Percentiles rank a stretch among this genome's conserved stretches.
Evolutionary conservation across 2,797 vertebrate species (phyloP).

Genomic region (Gila robusta): DNA sequence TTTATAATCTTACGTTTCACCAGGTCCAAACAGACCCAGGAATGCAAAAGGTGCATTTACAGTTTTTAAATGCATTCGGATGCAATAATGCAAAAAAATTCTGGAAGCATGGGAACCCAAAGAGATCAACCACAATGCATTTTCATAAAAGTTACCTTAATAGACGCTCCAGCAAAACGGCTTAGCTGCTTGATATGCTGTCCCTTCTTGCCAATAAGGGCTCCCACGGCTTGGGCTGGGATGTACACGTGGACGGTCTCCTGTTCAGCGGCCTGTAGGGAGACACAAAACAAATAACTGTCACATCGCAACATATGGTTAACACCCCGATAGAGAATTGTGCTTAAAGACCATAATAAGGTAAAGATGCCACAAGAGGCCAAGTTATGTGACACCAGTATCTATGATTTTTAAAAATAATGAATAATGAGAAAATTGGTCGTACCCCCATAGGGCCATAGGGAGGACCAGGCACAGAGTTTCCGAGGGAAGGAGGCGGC

Average conservation of each 20-base stretch:
- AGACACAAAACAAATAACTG: background rate
- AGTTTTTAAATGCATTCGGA: background rate
- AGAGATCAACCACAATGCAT: background rate
- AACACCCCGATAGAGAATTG: background rate
- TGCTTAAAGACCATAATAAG: background rate
- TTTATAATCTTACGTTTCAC: background rate
- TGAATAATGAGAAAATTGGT: background rate
- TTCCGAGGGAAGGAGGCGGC: constrained; percentile 88
- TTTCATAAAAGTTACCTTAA: constrained; percentile 83
- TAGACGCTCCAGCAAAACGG: constrained; percentile 93
- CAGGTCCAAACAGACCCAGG: background rate
- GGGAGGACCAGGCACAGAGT: constrained; percentile 81
- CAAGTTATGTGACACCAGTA: background rate
- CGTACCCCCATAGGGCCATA: constrained; percentile 92
- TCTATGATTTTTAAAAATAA: background rate
- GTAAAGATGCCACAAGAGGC: background rate
- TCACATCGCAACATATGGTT: background rate
- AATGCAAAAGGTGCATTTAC: background rate
- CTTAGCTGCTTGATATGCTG: constrained; percentile 98
- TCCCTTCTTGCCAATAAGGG: constrained; percentile 96
- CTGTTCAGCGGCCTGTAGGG: constrained; percentile 87
- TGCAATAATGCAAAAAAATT: background rate
- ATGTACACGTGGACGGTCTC: constrained; percentile 96
- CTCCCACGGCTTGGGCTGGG: constrained; percentile 93
- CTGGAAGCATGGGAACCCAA: background rate